phyloP scores from a whole-genome alignment of 2,113 vertebrate species.

The Cranoglanis bouderius region DNA sequence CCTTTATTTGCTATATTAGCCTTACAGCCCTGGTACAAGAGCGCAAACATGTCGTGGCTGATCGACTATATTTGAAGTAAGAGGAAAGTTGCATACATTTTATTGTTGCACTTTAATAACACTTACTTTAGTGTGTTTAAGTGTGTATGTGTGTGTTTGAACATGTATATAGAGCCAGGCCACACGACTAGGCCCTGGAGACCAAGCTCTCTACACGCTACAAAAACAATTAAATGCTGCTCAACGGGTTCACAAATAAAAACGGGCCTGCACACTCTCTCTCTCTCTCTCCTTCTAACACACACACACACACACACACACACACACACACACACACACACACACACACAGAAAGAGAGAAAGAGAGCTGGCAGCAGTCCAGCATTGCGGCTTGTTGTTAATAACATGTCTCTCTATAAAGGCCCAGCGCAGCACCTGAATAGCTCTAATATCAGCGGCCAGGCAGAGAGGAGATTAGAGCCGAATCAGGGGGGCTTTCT shows the following conservation, averaged over 20 bases:
- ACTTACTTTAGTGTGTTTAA: constrained; percentile 7
- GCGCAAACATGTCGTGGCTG: background rate
- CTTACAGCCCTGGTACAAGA: background rate
- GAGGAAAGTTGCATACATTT: constrained; percentile 7
- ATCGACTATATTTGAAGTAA: background rate
- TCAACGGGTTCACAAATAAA: constrained; percentile 42
- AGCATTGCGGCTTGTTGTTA: constrained; percentile 35
- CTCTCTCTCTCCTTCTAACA: too few relatives aligned
- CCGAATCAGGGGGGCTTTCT: constrained; percentile 45
- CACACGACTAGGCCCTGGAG: constrained; percentile 34
- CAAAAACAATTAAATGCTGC: constrained; percentile 49
- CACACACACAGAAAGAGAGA: constrained; percentile 54
- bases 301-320: constrained; percentile 52
- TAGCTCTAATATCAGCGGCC: constrained; percentile 53
- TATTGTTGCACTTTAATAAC: background rate
- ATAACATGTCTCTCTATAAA: constrained; percentile 48
- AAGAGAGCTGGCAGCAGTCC: constrained; percentile 19
- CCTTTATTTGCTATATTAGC: too few relatives aligned
- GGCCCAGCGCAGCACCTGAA: constrained; percentile 45
- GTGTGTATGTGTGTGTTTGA: constrained; percentile 14
- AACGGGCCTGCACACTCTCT: constrained; percentile 30
- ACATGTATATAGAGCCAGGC: constrained; percentile 25
- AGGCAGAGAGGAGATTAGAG: constrained; percentile 49
- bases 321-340: constrained; percentile 54
- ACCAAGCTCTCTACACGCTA: constrained; percentile 32